Evolutionary conservation across 2,113 vertebrate species (phyloP), one percentile per base, ranked within the genome.

Genomic region (Engystomops pustulosus): DNA sequence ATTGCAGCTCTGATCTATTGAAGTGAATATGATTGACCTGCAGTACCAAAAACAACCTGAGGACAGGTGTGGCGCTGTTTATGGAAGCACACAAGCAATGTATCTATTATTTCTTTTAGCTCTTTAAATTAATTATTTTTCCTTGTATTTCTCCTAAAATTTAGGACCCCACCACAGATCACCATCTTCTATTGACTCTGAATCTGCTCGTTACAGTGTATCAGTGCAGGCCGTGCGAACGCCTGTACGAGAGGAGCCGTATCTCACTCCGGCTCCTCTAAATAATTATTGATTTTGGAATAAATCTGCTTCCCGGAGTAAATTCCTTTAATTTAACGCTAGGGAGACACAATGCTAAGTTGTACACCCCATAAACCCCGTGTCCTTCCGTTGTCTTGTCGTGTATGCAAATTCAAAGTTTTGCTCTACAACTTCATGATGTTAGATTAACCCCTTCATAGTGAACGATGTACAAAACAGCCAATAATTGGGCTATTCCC

Each of bases 271-370:
- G 32, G 12, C 36, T 6, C 12, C 15, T 62, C 25, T 62, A 62
- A 62, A 62, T 30, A 62, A 62, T 62, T 30, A 62, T 62, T 32
- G 60, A 65, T 65, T 32, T 65, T 32, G 18, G 60, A 32, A 65
- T 17, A 65, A 65, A 65, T 65, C 6, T 4, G 2, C 0, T 69
- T 69, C 18, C 18, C 20, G n/a, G n/a, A 65, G 18, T 36, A 68
- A 34, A 17, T 68, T 34, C 65, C 23, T 69, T 69, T 36, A 69
- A 69, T 69, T 69, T 69, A 38, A 38, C 34, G 67, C 67, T 11
- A 69, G 67, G 34, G 18, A 38, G 20, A 38, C 67, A 15, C 12
- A 1, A 3, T 11, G 3, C 32, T 69, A 18, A 20, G 18, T n/a
- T 69, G 36, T 18, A 69, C 17, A 36, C 17, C 17, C 32, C 32